Conservation (phyloP, 2,113 vertebrate genomes). For the Charina bottae region DNA sequence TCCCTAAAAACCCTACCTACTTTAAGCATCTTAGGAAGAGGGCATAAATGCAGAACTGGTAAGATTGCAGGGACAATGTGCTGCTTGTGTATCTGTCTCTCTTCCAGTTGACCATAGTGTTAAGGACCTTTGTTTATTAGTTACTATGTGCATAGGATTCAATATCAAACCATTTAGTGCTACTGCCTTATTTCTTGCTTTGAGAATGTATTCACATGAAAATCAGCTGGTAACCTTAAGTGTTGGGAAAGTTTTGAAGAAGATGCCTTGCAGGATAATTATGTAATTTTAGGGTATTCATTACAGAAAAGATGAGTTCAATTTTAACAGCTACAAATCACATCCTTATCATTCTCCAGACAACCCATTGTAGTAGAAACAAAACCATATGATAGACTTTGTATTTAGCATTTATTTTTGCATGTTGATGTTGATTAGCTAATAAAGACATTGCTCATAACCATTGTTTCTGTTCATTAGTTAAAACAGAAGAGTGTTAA, state of each 20-base stretch:
- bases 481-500: slow-evolving; percentile 54
- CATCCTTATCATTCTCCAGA: slow-evolving; percentile 66
- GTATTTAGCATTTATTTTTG: slow-evolving; percentile 87
- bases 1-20: background rate
- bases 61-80: slow-evolving; percentile 69
- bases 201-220: slow-evolving; percentile 81
- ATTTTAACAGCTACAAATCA: slow-evolving; percentile 66
- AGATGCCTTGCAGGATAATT: slow-evolving; percentile 74
- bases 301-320: slow-evolving; percentile 72
- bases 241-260: slow-evolving; percentile 74
- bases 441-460: slow-evolving; percentile 84
- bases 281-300: slow-evolving; percentile 69
- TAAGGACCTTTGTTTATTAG: slow-evolving; percentile 73
- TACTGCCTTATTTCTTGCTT: slow-evolving; percentile 81
- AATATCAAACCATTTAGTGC: slow-evolving; percentile 70
- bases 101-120: slow-evolving; percentile 74
- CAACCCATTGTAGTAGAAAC: slow-evolving; percentile 72
- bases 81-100: slow-evolving; percentile 71
- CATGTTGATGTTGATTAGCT: slow-evolving; percentile 92
- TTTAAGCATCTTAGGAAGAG: slow-evolving; percentile 60
- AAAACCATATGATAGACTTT: slow-evolving; percentile 79
- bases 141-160: slow-evolving; percentile 71
- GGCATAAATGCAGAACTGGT: slow-evolving; percentile 61
- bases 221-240: slow-evolving; percentile 71
- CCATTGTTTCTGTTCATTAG: slow-evolving; percentile 75